Percentiles rank a stretch among this genome's conserved stretches.
phyloP scores from a whole-genome alignment of 2,797 vertebrate genomes.

The Rachycentron canadum region DNA sequence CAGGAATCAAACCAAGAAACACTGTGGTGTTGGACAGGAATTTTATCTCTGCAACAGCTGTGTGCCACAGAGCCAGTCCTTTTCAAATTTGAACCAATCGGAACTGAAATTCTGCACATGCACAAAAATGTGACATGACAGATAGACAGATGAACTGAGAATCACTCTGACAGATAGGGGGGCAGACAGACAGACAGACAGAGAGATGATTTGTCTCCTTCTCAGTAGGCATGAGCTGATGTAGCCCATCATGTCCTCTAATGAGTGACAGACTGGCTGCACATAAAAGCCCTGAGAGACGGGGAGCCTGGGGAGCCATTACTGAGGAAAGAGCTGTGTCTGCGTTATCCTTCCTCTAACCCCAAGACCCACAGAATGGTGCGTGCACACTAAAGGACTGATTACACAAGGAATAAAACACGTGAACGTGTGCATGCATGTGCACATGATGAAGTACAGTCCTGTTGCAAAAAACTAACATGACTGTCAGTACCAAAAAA shows the following conservation, averaged over 20 bases:
- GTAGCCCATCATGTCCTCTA: conserved; percentile 61
- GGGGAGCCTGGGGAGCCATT: conserved; percentile 58
- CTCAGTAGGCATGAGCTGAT: conserved; percentile 48
- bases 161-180: conserved; percentile 32
- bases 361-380: background rate
- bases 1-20: background rate
- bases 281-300: conserved; percentile 64
- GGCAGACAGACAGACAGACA: conserved; percentile 29
- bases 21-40: background rate
- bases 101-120: background rate
- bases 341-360: conserved; percentile 28
- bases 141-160: conserved; percentile 7
- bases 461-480: background rate
- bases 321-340: conserved; percentile 52
- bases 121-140: conserved; percentile 3
- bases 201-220: conserved; percentile 40
- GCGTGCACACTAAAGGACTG: background rate
- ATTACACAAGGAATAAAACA: conserved; percentile 1
- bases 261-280: conserved; percentile 69
- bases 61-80: background rate
- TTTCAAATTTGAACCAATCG: background rate
- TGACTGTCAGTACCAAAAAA: too few relatives aligned
- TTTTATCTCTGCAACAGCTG: background rate
- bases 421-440: background rate
- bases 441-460: background rate